Evolutionary conservation across 2,797 vertebrate genomes (phyloP).

Genomic region (Myotis planiceps): DNA sequence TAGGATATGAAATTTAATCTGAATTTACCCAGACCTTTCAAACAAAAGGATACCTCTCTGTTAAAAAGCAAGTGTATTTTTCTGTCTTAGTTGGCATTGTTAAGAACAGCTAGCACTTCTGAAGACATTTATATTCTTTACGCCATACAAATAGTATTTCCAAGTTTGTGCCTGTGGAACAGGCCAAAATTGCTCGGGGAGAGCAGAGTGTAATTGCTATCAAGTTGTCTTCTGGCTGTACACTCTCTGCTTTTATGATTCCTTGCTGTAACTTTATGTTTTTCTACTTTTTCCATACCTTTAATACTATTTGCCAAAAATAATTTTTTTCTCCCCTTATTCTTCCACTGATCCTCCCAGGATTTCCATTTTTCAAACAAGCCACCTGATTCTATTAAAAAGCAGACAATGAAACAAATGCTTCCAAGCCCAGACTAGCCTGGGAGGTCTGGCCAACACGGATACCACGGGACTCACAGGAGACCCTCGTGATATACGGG

Average conservation of each 20-base stretch:
- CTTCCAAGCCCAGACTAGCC: constrained; percentile 24
- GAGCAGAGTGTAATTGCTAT: background rate
- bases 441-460: constrained; percentile 54
- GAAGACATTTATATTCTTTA: constrained; percentile 7
- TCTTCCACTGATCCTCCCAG: constrained; percentile 62
- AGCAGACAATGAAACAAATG: constrained; percentile 77
- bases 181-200: background rate
- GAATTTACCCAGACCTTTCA: background rate
- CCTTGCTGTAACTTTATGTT: constrained; percentile 56
- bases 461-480: background rate
- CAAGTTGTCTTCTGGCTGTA: background rate
- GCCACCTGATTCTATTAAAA: constrained; percentile 77
- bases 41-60: background rate
- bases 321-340: constrained; percentile 48
- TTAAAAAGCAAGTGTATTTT: background rate
- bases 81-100: background rate
- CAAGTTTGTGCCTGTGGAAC: background rate
- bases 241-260: background rate
- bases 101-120: background rate
- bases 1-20: background rate
- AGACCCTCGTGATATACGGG: constrained; percentile 22
- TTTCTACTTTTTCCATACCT: constrained; percentile 43
- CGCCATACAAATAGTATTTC: background rate
- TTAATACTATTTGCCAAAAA: constrained; percentile 56
- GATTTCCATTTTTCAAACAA: constrained; percentile 74